Evolutionary conservation across 1,140 invertebrate genomes (phyloP).

Genomic region (Microvelia longipes): DNA sequence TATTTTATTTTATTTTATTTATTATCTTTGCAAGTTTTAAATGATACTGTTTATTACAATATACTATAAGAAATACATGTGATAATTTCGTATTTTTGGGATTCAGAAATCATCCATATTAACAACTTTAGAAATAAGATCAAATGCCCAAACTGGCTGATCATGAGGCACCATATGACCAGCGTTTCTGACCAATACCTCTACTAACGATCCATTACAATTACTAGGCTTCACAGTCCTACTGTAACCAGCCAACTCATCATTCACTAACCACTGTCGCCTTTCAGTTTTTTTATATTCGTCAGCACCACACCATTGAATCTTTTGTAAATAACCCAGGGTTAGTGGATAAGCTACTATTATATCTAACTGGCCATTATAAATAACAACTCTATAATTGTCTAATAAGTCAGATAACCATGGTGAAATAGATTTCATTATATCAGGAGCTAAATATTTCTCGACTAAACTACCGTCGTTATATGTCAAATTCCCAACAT

Average conservation of each 20-base stretch:
- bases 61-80: too few species aligned
- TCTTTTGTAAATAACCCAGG: slow-evolving; percentile 44
- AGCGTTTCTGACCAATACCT: slow-evolving; percentile 44
- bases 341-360: slow-evolving; percentile 67
- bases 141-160: slow-evolving; percentile 45
- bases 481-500: slow-evolving; percentile 57
- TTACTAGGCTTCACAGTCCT: slow-evolving; percentile 29
- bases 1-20: too few species aligned
- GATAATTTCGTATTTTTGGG: too few species aligned
- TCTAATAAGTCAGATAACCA: slow-evolving; percentile 52
- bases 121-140: slow-evolving; percentile 40
- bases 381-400: slow-evolving; percentile 53
- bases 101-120: background rate
- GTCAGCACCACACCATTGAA: slow-evolving; percentile 32
- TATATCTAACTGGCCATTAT: slow-evolving; percentile 72
- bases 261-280: slow-evolving; percentile 33
- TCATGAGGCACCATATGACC: slow-evolving; percentile 52
- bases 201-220: slow-evolving; percentile 35
- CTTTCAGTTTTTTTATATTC: slow-evolving; percentile 29
- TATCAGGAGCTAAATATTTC: slow-evolving; percentile 50
- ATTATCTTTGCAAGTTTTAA: too few species aligned
- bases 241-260: slow-evolving; percentile 41
- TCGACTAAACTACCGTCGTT: slow-evolving; percentile 41
- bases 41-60: too few species aligned
- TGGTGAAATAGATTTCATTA: slow-evolving; percentile 66